phyloP scores from a whole-genome alignment of 2,797 vertebrate genomes.

The Cyprinella venusta region DNA sequence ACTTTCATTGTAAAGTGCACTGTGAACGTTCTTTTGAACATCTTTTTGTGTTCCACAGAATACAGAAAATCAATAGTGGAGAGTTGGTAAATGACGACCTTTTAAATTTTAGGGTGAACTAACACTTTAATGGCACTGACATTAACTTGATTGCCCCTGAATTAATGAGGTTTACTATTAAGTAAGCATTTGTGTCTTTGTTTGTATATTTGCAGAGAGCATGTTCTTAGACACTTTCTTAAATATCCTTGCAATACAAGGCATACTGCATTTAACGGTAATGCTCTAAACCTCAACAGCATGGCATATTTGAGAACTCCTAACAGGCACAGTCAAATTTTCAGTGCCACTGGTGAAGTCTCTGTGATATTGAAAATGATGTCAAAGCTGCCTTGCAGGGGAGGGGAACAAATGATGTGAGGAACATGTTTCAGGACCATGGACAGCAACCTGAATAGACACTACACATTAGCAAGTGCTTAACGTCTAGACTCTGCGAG shows the following conservation, averaged over 20 bases:
- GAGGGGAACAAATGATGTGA: not conserved
- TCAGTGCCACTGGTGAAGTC: constrained; percentile 21
- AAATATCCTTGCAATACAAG: not conserved
- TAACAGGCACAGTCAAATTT: constrained; percentile 19
- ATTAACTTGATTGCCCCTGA: not conserved
- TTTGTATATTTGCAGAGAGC: not conserved
- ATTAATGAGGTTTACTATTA: not conserved
- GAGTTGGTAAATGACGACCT: not conserved
- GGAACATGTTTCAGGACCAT: constrained; percentile 36
- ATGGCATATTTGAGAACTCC: not conserved
- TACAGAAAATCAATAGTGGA: not conserved
- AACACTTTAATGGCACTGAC: not conserved
- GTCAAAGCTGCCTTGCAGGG: constrained; percentile 35
- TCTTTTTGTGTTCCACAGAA: not conserved
- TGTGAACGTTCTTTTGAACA: not conserved
- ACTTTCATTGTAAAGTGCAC: not conserved
- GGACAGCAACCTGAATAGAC: constrained; percentile 19
- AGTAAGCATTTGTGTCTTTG: not conserved
- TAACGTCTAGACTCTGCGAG: constrained; percentile 18
- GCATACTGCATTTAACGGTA: not conserved
- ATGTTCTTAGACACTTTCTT: not conserved
- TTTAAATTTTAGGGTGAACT: not conserved
- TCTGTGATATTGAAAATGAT: constrained; percentile 37
- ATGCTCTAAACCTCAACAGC: not conserved
- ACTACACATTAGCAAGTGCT: constrained; percentile 34